These are phyloP conservation scores for Lasiurus cinereus DNA, from an alignment of 2,113 vertebrate genomes.

Conservation along the genomic window DNA sequence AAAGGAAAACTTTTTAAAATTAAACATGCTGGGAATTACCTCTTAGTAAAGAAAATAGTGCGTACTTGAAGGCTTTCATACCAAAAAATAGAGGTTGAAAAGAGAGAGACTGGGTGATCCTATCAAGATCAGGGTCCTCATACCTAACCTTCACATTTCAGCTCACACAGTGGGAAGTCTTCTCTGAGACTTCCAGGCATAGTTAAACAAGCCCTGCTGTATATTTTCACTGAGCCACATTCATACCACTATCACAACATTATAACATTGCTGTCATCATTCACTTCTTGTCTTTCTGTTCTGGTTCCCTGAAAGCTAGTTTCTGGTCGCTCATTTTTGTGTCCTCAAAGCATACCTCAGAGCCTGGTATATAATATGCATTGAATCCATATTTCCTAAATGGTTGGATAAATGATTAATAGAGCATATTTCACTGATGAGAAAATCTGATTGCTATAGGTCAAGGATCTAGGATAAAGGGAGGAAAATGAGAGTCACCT, in stretches of 20 bases:
- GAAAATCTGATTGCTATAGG: background rate
- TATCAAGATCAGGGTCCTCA: too few relatives aligned
- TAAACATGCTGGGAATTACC: background rate
- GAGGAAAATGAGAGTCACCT: background rate
- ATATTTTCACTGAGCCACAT: background rate
- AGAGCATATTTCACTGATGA: background rate
- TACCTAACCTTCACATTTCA: background rate
- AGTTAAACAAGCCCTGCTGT: too few relatives aligned
- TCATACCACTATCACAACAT: background rate
- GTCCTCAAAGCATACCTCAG: background rate
- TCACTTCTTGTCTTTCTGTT: background rate
- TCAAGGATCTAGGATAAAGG: background rate
- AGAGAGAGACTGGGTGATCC: background rate
- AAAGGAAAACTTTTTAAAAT: background rate
- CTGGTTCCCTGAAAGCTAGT: background rate
- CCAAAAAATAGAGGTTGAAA: background rate
- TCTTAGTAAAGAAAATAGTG: background rate
- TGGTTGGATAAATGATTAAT: background rate
- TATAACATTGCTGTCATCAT: background rate
- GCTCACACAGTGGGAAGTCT: background rate
- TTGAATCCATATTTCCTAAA: constrained; percentile 46
- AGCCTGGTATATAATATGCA: background rate
- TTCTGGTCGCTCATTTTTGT: background rate
- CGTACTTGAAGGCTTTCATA: background rate
- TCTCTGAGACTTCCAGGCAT: background rate